These are phyloP conservation scores for Dione juno DNA, from an alignment of 2,888 invertebrate genomes.

Conservation along the genomic window DNA sequence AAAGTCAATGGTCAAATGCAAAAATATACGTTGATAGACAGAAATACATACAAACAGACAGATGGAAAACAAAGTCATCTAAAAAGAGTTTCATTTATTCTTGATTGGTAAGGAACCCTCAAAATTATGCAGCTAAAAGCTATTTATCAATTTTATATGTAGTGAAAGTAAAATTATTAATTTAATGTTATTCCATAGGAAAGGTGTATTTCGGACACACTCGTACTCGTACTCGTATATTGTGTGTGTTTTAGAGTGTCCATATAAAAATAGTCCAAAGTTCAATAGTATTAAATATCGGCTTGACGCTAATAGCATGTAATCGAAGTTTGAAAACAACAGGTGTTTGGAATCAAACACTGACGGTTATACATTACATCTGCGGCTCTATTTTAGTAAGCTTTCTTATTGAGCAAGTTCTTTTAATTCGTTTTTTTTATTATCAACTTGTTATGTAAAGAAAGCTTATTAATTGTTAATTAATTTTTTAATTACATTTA, in stretches of 20 bases:
- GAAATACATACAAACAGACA: too few species aligned
- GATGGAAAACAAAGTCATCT: too few species aligned
- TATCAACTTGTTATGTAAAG: constrained; percentile 14
- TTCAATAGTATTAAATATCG: constrained; percentile 72
- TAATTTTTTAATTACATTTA: not conserved
- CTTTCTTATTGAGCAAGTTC: constrained; percentile 30
- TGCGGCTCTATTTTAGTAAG: constrained; percentile 56
- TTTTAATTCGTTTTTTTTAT: constrained; percentile 24
- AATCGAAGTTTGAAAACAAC: constrained; percentile 79
- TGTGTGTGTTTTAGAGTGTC: not conserved
- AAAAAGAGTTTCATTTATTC: too few species aligned
- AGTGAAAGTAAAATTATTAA: not conserved
- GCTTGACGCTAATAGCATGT: constrained; percentile 71
- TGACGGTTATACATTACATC: constrained; percentile 72
- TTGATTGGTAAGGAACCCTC: too few species aligned
- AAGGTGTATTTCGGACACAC: constrained; percentile 3
- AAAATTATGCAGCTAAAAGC: not conserved
- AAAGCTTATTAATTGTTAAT: constrained; percentile 4
- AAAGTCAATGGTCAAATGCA: too few species aligned
- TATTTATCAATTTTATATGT: not conserved
- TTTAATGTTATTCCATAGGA: not conserved
- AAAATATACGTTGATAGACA: too few species aligned
- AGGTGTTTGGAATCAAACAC: constrained; percentile 79
- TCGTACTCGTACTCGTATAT: too few species aligned
- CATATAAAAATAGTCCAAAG: constrained; percentile 33